A percentile compares a stretch with the other conserved stretches of the same genome.
Conservation (phyloP, 2,113 vertebrate genomes). For the Tenrec ecaudatus region DNA sequence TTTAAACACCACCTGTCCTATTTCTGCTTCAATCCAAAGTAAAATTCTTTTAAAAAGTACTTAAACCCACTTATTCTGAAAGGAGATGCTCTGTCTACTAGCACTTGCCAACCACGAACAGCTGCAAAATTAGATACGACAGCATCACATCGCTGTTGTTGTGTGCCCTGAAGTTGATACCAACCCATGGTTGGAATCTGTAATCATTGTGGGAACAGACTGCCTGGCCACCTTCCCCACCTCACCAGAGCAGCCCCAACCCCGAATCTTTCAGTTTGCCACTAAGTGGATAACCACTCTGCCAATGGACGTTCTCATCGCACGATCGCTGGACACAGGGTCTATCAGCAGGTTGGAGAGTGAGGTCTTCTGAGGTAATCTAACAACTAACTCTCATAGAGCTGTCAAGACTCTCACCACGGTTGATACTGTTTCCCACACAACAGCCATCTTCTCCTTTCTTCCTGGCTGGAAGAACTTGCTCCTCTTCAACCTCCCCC, state of each 20-base stretch:
- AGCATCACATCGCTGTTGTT: not conserved
- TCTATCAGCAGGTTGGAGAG: too few relatives aligned
- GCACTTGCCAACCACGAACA: not conserved
- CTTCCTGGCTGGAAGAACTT: not conserved
- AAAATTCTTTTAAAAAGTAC: not conserved
- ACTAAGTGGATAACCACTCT: not conserved
- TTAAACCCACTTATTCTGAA: not conserved
- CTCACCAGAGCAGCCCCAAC: not conserved
- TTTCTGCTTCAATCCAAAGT: not conserved
- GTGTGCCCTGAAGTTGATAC: not conserved
- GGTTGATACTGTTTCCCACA: not conserved
- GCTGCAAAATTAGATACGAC: not conserved
- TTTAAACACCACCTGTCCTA: not conserved
- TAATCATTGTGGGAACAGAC: not conserved
- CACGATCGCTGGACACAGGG: too few relatives aligned
- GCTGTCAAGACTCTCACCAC: not conserved
- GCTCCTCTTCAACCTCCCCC: too few relatives aligned
- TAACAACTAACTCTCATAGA: not conserved
- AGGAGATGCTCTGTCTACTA: not conserved
- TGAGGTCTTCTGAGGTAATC: not conserved
- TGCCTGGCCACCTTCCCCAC: not conserved
- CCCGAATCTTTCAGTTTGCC: not conserved
- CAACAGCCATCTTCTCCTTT: not conserved
- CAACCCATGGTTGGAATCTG: not conserved
- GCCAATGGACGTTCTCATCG: not conserved